phyloP scores from a whole-genome alignment of 2,797 vertebrate species.

The Acrocephalus scirpaceus region DNA sequence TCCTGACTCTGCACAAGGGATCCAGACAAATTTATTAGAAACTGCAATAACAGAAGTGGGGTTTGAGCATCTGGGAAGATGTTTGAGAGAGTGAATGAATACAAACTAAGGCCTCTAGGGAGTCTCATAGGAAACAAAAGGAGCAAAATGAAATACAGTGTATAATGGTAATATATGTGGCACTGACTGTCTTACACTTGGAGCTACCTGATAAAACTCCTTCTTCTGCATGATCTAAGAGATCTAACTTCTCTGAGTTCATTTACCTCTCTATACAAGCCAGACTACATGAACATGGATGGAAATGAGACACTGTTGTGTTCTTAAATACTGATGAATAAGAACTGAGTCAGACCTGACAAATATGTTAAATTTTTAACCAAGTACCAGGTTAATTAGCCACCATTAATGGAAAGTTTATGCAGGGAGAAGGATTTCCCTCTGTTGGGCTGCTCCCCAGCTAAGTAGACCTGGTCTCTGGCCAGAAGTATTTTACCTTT shows the following conservation, averaged over 20 bases:
- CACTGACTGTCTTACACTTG: neutral
- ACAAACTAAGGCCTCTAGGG: constrained; percentile 9
- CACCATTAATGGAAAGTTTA: neutral
- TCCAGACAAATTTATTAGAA: constrained; percentile 52
- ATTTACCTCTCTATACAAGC: neutral
- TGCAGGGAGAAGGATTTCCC: neutral
- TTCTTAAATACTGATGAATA: neutral
- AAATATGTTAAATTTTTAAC: constrained; percentile 19
- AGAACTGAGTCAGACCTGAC: constrained; percentile 41
- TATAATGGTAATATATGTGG: neutral
- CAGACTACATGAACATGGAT: neutral
- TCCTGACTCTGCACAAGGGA: constrained; percentile 43
- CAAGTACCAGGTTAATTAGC: neutral
- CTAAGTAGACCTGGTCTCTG: neutral
- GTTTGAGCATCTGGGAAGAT: constrained; percentile 66
- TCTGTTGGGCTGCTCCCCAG: neutral
- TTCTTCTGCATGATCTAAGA: neutral
- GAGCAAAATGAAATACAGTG: constrained; percentile 25
- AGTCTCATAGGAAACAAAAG: constrained; percentile 49
- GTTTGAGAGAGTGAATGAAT: constrained; percentile 43
- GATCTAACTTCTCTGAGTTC: neutral
- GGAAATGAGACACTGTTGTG: neutral
- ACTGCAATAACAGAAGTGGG: constrained; percentile 56
- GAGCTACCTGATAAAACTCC: neutral
- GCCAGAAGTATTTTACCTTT: neutral